A percentile compares a stretch with the other conserved stretches of the same genome.
Evolutionary conservation across 2,888 invertebrate genomes (phyloP).

Genomic region (Amblyteles armatorius): DNA sequence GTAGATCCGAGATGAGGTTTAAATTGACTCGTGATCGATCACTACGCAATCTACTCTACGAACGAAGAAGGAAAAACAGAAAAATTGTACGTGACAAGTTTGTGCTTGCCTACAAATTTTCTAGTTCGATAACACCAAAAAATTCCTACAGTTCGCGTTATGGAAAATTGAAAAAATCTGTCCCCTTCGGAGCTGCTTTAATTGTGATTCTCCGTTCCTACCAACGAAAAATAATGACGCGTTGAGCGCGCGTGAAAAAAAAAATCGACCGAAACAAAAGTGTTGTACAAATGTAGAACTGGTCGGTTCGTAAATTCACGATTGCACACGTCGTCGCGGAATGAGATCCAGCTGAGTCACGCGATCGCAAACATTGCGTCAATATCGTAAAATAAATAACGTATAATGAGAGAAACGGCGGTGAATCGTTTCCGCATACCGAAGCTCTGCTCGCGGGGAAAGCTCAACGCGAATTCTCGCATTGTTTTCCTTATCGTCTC

Average conservation of each 20-base stretch:
- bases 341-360: slow-evolving; percentile 40
- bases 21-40: slow-evolving; percentile 47
- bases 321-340: slow-evolving; percentile 32
- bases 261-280: slow-evolving; percentile 30
- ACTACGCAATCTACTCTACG: slow-evolving; percentile 36
- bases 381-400: slow-evolving; percentile 47
- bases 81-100: slow-evolving; percentile 8
- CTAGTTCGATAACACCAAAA: slow-evolving; percentile 25
- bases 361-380: slow-evolving; percentile 48
- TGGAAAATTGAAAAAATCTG: slow-evolving; percentile 33
- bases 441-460: slow-evolving; percentile 11
- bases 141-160: slow-evolving; percentile 19
- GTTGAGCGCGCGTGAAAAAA: slow-evolving; percentile 21
- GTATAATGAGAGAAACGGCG: slow-evolving; percentile 9
- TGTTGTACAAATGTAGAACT: slow-evolving; percentile 35
- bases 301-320: slow-evolving; percentile 51
- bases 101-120: slow-evolving; percentile 26
- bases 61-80: slow-evolving; percentile 4
- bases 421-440: slow-evolving; percentile 5
- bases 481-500: slow-evolving; percentile 28
- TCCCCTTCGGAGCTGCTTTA: not conserved
- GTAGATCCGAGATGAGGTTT: slow-evolving; percentile 29
- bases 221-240: slow-evolving; percentile 17
- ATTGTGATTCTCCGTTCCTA: slow-evolving; percentile 1
- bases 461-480: slow-evolving; percentile 8